Base-by-base conservation (phyloP, 2,888 invertebrate species). In the Ornithoptera priamus region DNA sequence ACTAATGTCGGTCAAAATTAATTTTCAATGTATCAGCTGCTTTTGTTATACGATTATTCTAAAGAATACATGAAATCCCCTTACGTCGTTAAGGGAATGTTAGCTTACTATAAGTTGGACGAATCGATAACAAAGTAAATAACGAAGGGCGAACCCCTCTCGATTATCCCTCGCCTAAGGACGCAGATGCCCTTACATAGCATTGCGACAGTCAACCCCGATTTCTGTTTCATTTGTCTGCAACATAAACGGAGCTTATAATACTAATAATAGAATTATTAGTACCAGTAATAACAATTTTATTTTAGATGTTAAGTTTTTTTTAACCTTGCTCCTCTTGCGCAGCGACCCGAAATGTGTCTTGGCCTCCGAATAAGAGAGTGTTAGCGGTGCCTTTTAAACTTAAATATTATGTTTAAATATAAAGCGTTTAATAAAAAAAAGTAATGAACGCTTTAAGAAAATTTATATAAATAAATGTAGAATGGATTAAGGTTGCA, bases 111-210 rank as follows among this genome's bases (percentile, higher is more conserved):
- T 77, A 77, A 80, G 76, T 77, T 76, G 74, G 75, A 76, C 74
- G 81, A 86, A 86, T 89, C 89, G 86, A 88, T 89, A 86, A 78
- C 83, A 81, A 85, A 86, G 87, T 88, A 90, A 88, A 90, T 86
- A 87, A 85, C 81, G 73, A 65, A 75, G 76, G 76, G 75, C 69
- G 73, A 75, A 72, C 76, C 76, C 89, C 10, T 10, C 85, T 85
- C 80, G 75, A 73, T 74, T 78, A 71, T 69, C 78, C 76, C 84
- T 82, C 81, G 68, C 65, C 63, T 65, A 75, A 86, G 84, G 83
- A 83, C 86, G 80, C 88, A 88, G 87, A 89, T 88, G 88, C 86
- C 87, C 84, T 84, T 84, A 86, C 86, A 84, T 78, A 74, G 78
- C 78, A 82, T 83, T 80, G 78, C 83, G 80, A 81, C 76, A 82